Conservation (phyloP, 2,888 invertebrate species). For the Dermolepida albohirtum region DNA sequence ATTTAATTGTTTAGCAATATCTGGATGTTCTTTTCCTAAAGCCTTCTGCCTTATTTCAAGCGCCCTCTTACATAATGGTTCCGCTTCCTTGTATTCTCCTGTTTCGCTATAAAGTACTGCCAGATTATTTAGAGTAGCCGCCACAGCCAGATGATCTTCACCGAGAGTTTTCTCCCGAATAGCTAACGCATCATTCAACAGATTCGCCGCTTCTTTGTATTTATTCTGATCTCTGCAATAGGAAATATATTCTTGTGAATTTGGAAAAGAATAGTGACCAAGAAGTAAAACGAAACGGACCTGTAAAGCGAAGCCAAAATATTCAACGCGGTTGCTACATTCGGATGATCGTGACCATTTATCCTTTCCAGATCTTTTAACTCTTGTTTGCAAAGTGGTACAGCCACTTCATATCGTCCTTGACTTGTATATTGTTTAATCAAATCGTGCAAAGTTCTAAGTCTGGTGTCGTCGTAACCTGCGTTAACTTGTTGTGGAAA, state of each 20-base stretch:
- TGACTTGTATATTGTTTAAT: slow-evolving; percentile 99
- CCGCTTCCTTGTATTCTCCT: slow-evolving; percentile 98
- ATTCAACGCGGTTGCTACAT: slow-evolving; percentile 99
- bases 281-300: slow-evolving; percentile 58
- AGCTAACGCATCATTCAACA: slow-evolving; percentile 96
- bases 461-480: slow-evolving; percentile 97
- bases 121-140: slow-evolving; percentile 98
- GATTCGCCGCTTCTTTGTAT: slow-evolving; percentile 98
- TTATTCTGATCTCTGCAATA: slow-evolving; percentile 94
- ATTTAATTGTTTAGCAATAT: slow-evolving; percentile 99
- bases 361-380: slow-evolving; percentile 99
- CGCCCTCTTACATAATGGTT: slow-evolving; percentile 98
- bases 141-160: slow-evolving; percentile 98
- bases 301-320: slow-evolving; percentile 96
- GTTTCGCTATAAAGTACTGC: slow-evolving; percentile 99
- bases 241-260: slow-evolving; percentile 35
- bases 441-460: slow-evolving; percentile 97
- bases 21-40: slow-evolving; percentile 97
- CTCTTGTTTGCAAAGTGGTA: slow-evolving; percentile 99
- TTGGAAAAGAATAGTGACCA: background rate
- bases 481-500: slow-evolving; percentile 97
- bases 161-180: slow-evolving; percentile 99
- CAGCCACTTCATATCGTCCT: slow-evolving; percentile 97
- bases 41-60: slow-evolving; percentile 98
- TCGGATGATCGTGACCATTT: slow-evolving; percentile 98